Base-by-base conservation (phyloP, 2,888 invertebrate species). In the Gerris lacustris region DNA sequence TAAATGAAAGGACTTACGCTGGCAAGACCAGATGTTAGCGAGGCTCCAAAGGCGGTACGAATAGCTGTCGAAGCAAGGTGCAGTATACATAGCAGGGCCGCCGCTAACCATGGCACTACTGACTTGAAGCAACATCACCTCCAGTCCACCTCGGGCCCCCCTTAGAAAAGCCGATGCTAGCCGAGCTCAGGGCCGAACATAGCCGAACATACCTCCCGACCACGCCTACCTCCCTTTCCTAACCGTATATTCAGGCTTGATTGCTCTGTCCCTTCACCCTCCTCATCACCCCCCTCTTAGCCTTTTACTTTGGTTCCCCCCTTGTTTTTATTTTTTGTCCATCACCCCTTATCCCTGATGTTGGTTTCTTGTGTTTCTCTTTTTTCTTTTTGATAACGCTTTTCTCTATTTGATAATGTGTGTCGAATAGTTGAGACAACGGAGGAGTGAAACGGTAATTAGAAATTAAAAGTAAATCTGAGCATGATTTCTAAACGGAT, bases 11-110 rank as follows among this genome's bases (percentile, higher is more conserved):
- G 18, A 87, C 87, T 88, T 85, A 88, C 88, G 86, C 84, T 87
- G 87, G 82, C 86, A 87, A 83, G 86, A 87, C 87, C 87, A 88
- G 79, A 87, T 87, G 83, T 88, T 87, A 83, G 88, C 88, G 82
- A 88, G 84, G 84, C 87, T 87, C 88, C 88, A 88, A 82, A 88
- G 86, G 82, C 87, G 85, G 83, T 87, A 88, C 81, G 87, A 87
- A 83, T 88, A 88, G 84, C 87, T 87, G 83, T 87, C 87, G 73
- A 75, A 76, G 83, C 86, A 86, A 81, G 86, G 86, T 43, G 75
- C 73, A 71, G 76, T 70, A 85, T 86, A 87, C 87, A 87, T 88
- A 84, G 85, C 87, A 64, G 64, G 18, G 85, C 86, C 85, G 83
- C 87, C 87, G 86, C 88, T 88, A 86, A 89, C 89, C 88, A 89